These are phyloP conservation scores for Stenopsyche tienmushanensis DNA, from an alignment of 1,140 invertebrate species.

Conservation along the genomic window DNA sequence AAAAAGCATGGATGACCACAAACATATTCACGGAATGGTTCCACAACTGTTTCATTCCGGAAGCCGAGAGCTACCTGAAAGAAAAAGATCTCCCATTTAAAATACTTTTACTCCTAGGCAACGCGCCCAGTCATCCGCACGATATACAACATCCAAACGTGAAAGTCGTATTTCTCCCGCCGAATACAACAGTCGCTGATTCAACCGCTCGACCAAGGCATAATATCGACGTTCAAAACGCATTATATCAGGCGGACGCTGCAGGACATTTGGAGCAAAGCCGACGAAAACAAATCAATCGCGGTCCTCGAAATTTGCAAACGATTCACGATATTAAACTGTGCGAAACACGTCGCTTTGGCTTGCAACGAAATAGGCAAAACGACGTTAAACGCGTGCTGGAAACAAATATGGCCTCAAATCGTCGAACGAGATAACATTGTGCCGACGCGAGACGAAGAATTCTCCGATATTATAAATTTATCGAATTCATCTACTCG, in stretches of 20 bases:
- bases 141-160: neutral
- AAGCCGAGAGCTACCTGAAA: conserved; percentile 44
- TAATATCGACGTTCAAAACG: neutral
- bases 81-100: conserved; percentile 1
- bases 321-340: neutral
- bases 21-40: conserved; percentile 48
- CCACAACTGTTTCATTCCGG: conserved; percentile 43
- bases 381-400: neutral
- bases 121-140: neutral
- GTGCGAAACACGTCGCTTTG: neutral
- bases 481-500: too few relatives aligned
- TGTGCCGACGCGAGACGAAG: too few relatives aligned
- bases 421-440: too few relatives aligned
- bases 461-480: too few relatives aligned
- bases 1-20: conserved; percentile 46
- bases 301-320: neutral
- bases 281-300: neutral
- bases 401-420: neutral
- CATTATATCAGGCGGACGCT: neutral
- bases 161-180: too few relatives aligned
- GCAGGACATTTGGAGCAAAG: neutral
- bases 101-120: neutral
- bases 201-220: neutral
- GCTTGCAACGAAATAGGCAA: neutral
- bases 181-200: too few relatives aligned